Evolutionary conservation across 2,888 invertebrate species (phyloP).

Genomic region (Neria commutata): DNA sequence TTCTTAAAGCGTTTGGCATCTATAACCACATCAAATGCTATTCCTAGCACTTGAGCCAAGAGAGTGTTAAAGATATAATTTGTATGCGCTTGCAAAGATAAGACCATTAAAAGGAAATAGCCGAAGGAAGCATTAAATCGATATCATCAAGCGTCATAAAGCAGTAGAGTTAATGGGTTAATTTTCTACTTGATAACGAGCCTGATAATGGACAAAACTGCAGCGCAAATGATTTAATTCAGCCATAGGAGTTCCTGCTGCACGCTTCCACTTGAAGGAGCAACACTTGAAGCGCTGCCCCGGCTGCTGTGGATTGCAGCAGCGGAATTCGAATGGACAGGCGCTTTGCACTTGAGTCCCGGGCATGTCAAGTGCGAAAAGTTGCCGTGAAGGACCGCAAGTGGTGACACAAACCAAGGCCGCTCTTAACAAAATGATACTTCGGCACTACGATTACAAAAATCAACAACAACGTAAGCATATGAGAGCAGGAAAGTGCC

Average conservation of each 20-base stretch:
- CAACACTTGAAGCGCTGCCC: not conserved
- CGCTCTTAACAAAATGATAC: not conserved
- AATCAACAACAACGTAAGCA: too few species aligned
- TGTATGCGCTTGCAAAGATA: conserved; percentile 37
- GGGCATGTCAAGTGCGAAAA: conserved; percentile 31
- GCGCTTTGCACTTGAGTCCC: too few species aligned
- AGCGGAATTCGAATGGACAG: too few species aligned
- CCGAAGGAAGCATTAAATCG: conserved; percentile 10
- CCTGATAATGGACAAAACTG: conserved; percentile 46
- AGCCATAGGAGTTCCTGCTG: not conserved
- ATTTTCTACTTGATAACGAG: conserved; percentile 52
- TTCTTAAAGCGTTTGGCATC: too few species aligned
- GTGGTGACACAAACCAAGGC: conserved; percentile 8
- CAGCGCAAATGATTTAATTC: not conserved
- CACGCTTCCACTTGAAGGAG: not conserved
- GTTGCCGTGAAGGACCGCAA: conserved; percentile 25
- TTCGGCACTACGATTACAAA: not conserved
- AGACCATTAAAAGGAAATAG: too few species aligned
- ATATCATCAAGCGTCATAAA: conserved; percentile 39
- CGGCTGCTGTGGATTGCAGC: not conserved
- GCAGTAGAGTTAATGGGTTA: conserved; percentile 41
- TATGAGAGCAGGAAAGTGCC: not conserved
- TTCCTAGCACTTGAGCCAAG: not conserved
- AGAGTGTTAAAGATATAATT: conserved; percentile 24
- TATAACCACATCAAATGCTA: conserved; percentile 15